Percentiles rank a stretch among this genome's conserved stretches.
Evolutionary conservation across 2,113 vertebrate species (phyloP).

Genomic region (Chrysemys picta): DNA sequence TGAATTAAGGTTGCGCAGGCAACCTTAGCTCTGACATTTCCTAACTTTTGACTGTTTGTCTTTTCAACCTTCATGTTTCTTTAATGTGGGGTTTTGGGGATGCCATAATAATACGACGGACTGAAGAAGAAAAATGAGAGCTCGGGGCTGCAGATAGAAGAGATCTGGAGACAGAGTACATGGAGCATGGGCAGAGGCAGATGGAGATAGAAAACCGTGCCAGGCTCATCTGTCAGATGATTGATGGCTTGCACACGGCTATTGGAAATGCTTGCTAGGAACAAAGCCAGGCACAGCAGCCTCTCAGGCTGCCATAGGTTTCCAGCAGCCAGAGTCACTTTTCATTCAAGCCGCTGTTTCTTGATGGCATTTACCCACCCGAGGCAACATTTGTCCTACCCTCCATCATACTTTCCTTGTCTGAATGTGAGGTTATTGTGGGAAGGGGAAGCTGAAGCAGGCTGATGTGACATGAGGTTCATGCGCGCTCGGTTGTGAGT

Average conservation of each 20-base stretch:
- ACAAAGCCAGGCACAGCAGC: background rate
- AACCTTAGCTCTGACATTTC: background rate
- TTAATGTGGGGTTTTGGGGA: too few relatives aligned
- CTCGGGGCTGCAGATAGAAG: accelerated
- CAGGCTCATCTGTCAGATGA: background rate
- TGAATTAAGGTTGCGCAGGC: too few relatives aligned
- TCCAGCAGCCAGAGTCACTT: background rate
- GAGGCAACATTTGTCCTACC: background rate
- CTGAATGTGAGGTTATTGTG: accelerated
- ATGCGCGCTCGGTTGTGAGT: too few relatives aligned
- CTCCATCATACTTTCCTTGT: accelerated
- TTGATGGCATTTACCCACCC: background rate
- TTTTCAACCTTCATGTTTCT: too few relatives aligned
- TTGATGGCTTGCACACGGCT: accelerated
- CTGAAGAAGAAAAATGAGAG: too few relatives aligned
- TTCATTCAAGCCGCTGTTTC: background rate
- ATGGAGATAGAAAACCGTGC: accelerated
- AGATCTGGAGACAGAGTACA: accelerated
- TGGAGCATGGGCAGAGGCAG: accelerated
- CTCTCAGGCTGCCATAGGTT: background rate
- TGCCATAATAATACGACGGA: background rate
- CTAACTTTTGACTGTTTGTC: accelerated
- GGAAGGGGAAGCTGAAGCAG: background rate
- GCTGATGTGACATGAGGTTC: too few relatives aligned
- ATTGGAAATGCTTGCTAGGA: accelerated